phyloP scores from a whole-genome alignment of 1,140 invertebrate species.

The Maconellicoccus hirsutus region DNA sequence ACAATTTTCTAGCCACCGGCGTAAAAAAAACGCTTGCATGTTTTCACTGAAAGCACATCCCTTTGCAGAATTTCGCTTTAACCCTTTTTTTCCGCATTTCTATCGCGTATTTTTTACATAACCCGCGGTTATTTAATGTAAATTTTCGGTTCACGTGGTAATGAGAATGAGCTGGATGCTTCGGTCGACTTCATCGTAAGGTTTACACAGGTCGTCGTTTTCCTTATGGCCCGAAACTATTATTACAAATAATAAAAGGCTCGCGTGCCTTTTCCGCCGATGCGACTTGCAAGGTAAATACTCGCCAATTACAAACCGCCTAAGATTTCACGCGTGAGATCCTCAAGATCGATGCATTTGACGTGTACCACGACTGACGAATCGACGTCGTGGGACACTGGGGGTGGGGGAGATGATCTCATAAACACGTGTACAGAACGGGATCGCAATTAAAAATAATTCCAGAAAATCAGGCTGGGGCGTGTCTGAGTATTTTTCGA shows the following conservation, averaged over 20 bases:
- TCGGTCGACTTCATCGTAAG: background rate
- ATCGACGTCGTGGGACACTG: too few species aligned
- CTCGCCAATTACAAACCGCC: too few species aligned
- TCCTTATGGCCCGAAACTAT: background rate
- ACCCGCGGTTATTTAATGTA: slow-evolving; percentile 1
- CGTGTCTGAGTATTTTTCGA: too few species aligned
- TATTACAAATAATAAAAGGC: background rate
- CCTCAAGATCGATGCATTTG: too few species aligned
- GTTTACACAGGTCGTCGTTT: background rate
- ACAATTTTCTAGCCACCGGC: too few species aligned
- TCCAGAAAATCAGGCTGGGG: background rate
- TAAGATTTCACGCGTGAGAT: too few species aligned
- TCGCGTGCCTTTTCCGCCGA: background rate
- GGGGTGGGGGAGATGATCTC: too few species aligned
- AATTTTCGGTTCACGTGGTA: slow-evolving; percentile 1
- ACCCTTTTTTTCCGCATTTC: background rate
- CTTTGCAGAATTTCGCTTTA: too few species aligned
- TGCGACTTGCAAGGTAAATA: background rate
- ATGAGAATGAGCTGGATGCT: background rate
- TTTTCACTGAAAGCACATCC: too few species aligned
- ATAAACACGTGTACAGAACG: background rate
- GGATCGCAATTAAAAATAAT: background rate
- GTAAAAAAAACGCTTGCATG: too few species aligned
- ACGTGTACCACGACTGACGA: too few species aligned
- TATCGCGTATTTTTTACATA: background rate